A percentile compares a stretch with the other conserved stretches of the same genome.
phyloP scores from a whole-genome alignment of 2,888 invertebrate species.

The Apodemia zela region DNA sequence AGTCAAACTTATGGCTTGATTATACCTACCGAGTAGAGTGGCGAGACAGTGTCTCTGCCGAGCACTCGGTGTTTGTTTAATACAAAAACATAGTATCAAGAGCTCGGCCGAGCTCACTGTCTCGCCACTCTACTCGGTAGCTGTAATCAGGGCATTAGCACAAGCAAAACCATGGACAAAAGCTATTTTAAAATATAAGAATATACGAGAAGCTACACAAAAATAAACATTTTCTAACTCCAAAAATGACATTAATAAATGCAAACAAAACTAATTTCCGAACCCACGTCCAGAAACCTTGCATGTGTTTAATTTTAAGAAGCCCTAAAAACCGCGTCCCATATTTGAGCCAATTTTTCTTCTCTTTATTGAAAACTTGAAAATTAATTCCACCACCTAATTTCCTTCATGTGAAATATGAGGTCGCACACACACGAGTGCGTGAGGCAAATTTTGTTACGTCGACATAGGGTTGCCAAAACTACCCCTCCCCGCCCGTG shows the following conservation, averaged over 20 bases:
- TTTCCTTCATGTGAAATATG: conserved; percentile 57
- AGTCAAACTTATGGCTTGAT: too few species aligned
- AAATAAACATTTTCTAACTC: too few species aligned
- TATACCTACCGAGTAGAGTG: too few species aligned
- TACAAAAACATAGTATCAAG: too few species aligned
- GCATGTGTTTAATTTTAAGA: conserved; percentile 52
- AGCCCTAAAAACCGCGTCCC: conserved; percentile 43
- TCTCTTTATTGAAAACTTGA: conserved; percentile 71
- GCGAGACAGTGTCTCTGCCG: too few species aligned
- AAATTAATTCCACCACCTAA: conserved; percentile 76
- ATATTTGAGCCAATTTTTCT: conserved; percentile 54
- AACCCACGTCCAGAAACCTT: conserved; percentile 44
- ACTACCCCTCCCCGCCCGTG: conserved; percentile 61
- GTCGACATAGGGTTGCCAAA: conserved; percentile 75
- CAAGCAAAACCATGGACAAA: too few species aligned
- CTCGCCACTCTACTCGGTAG: too few species aligned
- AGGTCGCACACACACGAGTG: conserved; percentile 55
- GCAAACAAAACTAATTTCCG: conserved; percentile 26
- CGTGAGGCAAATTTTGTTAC: conserved; percentile 73
- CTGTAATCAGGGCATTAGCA: too few species aligned
- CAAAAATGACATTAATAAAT: background rate
- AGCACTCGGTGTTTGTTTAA: too few species aligned
- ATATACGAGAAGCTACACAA: too few species aligned
- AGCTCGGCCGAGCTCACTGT: too few species aligned
- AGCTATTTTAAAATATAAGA: too few species aligned